Evolutionary conservation across 2,797 vertebrate genomes (phyloP).

Genomic region (Gymnoscopelus microlampas): DNA sequence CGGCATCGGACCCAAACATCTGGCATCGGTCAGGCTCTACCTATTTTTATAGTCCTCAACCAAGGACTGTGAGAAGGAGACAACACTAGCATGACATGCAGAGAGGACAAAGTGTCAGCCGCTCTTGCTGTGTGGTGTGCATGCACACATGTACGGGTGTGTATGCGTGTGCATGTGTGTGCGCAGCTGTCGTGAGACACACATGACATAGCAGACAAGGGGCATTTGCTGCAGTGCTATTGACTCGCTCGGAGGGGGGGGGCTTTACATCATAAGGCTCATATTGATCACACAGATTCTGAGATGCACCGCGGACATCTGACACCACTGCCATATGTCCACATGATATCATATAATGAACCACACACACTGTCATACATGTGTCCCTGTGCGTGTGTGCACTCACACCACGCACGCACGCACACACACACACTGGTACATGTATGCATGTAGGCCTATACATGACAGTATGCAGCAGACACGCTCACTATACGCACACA

Average conservation of each 20-base stretch:
- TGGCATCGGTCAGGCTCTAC: no score
- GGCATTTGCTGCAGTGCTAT: constrained; percentile 34
- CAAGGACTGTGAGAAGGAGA: no score
- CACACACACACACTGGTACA: no score
- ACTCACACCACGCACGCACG: no score
- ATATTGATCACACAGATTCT: constrained; percentile 67
- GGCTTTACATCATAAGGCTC: constrained; percentile 46
- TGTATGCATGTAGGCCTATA: no score
- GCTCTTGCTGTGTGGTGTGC: constrained; percentile 27
- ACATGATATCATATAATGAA: constrained; percentile 27
- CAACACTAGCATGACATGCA: no score
- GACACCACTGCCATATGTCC: constrained; percentile 63
- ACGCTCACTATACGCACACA: no score
- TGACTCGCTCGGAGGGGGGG: constrained; percentile 26
- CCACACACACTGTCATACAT: neutral
- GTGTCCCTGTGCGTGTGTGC: no score
- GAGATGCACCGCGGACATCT: constrained; percentile 48
- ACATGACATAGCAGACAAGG: constrained; percentile 31
- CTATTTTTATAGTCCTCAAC: no score
- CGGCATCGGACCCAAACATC: no score
- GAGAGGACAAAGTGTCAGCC: constrained; percentile 45
- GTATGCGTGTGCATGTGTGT: constrained; percentile 18
- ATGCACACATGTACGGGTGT: constrained; percentile 18
- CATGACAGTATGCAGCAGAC: no score
- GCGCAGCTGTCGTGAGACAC: constrained; percentile 38